These are phyloP conservation scores for Nomada flava DNA, from an alignment of 2,888 invertebrate genomes.

Conservation along the genomic window DNA sequence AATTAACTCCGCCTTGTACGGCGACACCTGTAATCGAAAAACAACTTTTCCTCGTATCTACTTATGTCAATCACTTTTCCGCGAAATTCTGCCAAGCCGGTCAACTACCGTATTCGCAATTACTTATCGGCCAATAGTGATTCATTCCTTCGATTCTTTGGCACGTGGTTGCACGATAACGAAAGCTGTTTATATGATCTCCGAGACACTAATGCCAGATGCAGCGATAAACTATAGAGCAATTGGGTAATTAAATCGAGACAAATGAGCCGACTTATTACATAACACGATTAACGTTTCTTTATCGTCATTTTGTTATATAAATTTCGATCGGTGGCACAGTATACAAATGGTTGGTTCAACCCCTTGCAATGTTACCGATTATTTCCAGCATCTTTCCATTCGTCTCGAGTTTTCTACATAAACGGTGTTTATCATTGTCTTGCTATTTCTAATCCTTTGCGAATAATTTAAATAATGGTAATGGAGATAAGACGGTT, in stretches of 20 bases:
- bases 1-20: conserved; percentile 88
- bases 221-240: background rate
- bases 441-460: too few relatives aligned
- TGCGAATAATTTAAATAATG: background rate
- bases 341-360: too few relatives aligned
- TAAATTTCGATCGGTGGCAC: too few relatives aligned
- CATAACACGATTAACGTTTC: background rate
- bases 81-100: background rate
- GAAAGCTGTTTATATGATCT: background rate
- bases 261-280: background rate
- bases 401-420: too few relatives aligned
- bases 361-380: too few relatives aligned
- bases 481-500: too few relatives aligned
- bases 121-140: background rate
- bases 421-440: too few relatives aligned
- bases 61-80: too few relatives aligned
- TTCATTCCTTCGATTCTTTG: background rate
- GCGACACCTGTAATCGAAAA: conserved; percentile 86
- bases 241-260: background rate
- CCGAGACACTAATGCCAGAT: background rate
- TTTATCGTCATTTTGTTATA: background rate
- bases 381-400: too few relatives aligned
- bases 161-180: background rate
- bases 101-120: background rate
- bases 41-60: background rate